These are phyloP conservation scores for Sinocyclocheilus anshuiensis DNA, from an alignment of 2,113 vertebrate genomes.

Conservation along the genomic window DNA sequence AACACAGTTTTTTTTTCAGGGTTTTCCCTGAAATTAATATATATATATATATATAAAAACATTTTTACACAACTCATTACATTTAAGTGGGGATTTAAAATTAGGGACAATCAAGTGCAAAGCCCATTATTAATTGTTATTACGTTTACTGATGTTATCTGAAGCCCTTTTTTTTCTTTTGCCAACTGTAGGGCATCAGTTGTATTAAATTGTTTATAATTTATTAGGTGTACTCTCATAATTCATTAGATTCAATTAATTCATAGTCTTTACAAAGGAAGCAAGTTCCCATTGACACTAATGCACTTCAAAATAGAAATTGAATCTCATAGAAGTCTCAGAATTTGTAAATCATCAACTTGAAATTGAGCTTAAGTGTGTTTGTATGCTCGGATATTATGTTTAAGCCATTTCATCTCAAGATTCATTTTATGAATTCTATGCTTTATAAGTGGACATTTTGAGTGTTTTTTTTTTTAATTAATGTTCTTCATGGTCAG, in stretches of 20 bases:
- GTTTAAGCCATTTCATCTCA: neutral
- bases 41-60: too few species aligned
- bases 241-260: neutral
- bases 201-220: neutral
- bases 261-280: neutral
- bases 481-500: neutral
- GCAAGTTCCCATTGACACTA: neutral
- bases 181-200: neutral
- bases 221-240: neutral
- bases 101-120: neutral
- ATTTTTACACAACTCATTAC: neutral
- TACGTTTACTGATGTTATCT: neutral
- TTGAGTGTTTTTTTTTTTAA: neutral
- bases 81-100: neutral
- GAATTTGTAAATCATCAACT: neutral
- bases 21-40: neutral
- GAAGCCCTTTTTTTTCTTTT: neutral
- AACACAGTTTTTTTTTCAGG: neutral
- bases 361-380: neutral
- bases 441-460: neutral
- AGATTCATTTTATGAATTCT: neutral
- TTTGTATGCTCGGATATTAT: neutral
- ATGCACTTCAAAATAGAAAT: neutral
- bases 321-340: neutral
- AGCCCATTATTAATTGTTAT: neutral